Percentiles rank a stretch among this genome's conserved stretches.
Evolutionary conservation across 1,140 invertebrate genomes (phyloP).

Genomic region (Brachionus asplanchnoidis): DNA sequence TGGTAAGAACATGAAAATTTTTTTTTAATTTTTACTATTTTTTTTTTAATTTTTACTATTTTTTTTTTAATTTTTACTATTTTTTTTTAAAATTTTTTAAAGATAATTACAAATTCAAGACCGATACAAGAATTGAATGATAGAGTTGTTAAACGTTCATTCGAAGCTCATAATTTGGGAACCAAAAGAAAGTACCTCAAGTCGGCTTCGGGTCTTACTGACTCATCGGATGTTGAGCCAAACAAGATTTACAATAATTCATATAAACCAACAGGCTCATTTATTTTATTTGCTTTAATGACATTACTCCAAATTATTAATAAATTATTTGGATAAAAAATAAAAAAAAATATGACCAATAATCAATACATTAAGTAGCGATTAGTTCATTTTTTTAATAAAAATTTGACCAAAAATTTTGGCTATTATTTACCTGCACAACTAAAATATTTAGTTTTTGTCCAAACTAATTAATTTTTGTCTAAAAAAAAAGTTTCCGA

Average conservation of each 20-base stretch:
- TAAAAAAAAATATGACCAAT: background rate
- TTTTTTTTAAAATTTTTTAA: background rate
- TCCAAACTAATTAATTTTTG: too few relatives aligned
- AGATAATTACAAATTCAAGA: constrained; percentile 18
- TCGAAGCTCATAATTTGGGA: background rate
- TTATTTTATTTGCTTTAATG: background rate
- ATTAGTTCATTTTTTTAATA: too few relatives aligned
- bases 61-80: background rate
- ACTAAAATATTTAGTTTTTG: too few relatives aligned
- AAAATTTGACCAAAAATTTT: too few relatives aligned
- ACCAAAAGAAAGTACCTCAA: background rate
- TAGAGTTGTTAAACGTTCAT: background rate
- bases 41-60: background rate
- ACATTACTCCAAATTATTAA: background rate
- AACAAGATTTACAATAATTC: background rate
- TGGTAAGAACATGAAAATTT: background rate
- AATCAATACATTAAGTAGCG: too few relatives aligned
- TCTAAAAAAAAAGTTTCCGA: too few relatives aligned
- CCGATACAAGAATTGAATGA: constrained; percentile 7
- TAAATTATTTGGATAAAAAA: background rate
- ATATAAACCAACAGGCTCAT: background rate
- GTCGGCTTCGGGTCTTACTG: background rate
- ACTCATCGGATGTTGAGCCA: background rate
- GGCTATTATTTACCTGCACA: too few relatives aligned
- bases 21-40: background rate